These are phyloP conservation scores for Aquatica leii DNA, from an alignment of 2,888 invertebrate genomes.

Conservation along the genomic window DNA sequence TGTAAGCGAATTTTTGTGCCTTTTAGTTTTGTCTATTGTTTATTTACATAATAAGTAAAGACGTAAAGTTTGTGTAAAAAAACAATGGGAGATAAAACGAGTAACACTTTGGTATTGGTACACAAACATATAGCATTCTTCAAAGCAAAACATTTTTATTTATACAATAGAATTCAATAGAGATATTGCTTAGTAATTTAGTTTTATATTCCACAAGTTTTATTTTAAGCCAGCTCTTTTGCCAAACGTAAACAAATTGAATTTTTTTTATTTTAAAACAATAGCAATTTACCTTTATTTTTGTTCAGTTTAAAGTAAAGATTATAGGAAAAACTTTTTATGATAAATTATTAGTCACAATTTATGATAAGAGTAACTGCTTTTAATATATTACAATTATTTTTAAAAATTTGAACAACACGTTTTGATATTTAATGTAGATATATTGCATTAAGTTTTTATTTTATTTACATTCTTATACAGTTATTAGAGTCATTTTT, in stretches of 20 bases:
- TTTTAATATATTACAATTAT: no score
- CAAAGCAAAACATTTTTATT: constrained; percentile 16
- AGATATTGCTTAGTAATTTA: constrained; percentile 19
- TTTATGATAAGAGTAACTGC: no score
- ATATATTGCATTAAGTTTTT: no score
- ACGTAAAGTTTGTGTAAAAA: neutral
- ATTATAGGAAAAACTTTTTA: neutral
- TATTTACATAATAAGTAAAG: neutral
- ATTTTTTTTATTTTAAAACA: constrained; percentile 15
- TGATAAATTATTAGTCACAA: no score
- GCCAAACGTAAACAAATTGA: constrained; percentile 20
- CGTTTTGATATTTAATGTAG: no score
- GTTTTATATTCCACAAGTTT: constrained; percentile 23
- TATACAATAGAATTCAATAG: constrained; percentile 20
- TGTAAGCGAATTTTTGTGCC: neutral
- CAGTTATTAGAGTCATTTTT: no score
- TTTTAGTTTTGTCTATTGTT: neutral
- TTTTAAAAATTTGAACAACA: no score
- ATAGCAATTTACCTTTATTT: neutral
- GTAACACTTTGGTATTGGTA: no score
- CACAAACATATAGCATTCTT: neutral
- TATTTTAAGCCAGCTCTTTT: constrained; percentile 14
- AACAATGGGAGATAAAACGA: no score
- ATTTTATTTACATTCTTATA: no score
- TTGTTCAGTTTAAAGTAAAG: neutral